phyloP scores from a whole-genome alignment of 1,140 invertebrate species.

The Papilio glaucus region DNA sequence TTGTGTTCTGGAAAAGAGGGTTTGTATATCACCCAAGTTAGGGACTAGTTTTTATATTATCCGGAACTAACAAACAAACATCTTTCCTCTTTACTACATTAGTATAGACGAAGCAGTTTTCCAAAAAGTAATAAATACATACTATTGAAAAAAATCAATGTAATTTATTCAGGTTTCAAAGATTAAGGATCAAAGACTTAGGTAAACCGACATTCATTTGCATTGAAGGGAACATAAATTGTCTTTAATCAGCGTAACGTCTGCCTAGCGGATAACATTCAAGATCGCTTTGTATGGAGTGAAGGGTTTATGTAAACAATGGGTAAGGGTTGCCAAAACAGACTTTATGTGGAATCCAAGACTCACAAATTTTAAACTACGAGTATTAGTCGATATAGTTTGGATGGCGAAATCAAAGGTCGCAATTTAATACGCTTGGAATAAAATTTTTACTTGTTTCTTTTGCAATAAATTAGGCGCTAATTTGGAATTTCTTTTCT shows the following conservation, averaged over 20 bases:
- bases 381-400: background rate
- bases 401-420: background rate
- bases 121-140: too few relatives aligned
- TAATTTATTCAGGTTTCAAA: constrained; percentile 21
- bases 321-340: constrained; percentile 19
- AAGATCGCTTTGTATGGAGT: constrained; percentile 21
- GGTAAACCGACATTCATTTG: constrained; percentile 23
- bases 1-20: too few relatives aligned
- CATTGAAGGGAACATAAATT: constrained; percentile 29
- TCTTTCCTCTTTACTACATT: too few relatives aligned
- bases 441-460: background rate
- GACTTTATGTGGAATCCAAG: background rate
- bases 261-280: constrained; percentile 17
- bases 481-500: too few relatives aligned
- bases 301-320: constrained; percentile 23
- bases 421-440: background rate
- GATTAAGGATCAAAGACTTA: constrained; percentile 1
- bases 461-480: background rate
- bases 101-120: too few relatives aligned
- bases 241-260: constrained; percentile 30
- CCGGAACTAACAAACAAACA: too few relatives aligned
- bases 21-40: too few relatives aligned
- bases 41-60: too few relatives aligned
- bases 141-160: background rate
- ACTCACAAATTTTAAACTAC: background rate